Evolutionary conservation across 2,113 vertebrate species (phyloP).

Genomic region (Trogon melanurus): DNA sequence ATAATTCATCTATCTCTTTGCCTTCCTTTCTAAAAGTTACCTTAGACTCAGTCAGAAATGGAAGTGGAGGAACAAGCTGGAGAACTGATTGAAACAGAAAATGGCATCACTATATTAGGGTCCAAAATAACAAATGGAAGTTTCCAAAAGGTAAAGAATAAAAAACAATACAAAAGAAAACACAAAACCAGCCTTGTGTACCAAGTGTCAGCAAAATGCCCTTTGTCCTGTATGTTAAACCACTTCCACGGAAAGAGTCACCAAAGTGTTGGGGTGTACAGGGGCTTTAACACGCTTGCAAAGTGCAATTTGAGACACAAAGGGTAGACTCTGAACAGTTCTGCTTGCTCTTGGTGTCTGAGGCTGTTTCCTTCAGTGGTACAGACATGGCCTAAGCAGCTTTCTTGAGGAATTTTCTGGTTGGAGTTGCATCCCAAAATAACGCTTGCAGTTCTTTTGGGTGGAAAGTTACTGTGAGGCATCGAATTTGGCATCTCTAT

Average conservation of each 20-base stretch:
- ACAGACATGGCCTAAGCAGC: neutral
- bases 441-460: neutral
- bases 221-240: neutral
- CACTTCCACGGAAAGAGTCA: neutral
- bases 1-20: constrained; percentile 48
- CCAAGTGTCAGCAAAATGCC: neutral
- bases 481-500: neutral
- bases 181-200: neutral
- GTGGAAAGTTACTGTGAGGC: neutral
- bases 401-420: neutral
- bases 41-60: neutral
- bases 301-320: neutral
- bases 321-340: neutral
- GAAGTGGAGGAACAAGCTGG: neutral
- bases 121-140: neutral
- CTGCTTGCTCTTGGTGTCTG: neutral
- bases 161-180: neutral
- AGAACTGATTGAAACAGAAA: constrained; percentile 9
- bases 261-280: neutral
- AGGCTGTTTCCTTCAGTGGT: neutral
- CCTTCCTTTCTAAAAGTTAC: constrained; percentile 14
- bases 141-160: neutral
- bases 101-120: neutral
- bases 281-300: neutral
- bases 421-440: neutral